Conservation (phyloP, 2,888 invertebrate genomes). For the Tetragnatha montana region DNA sequence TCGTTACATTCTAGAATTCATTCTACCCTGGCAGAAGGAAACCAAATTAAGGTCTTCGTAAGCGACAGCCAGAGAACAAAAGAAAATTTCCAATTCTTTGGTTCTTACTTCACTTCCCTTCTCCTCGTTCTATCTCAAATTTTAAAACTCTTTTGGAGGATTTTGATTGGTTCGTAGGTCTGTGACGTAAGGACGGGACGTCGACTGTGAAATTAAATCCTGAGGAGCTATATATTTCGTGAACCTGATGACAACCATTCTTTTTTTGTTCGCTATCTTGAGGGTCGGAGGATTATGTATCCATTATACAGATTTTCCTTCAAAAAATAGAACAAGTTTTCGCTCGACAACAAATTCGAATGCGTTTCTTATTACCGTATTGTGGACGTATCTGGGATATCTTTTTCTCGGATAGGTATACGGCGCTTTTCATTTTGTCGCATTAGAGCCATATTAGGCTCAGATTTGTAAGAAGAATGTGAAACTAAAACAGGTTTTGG, state of each 20-base stretch:
- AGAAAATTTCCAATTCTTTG: constrained; percentile 36
- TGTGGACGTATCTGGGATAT: neutral
- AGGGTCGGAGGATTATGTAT: constrained; percentile 25
- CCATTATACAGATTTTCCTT: constrained; percentile 32
- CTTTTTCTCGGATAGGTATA: neutral
- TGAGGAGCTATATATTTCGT: constrained; percentile 18
- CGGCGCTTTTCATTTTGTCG: neutral
- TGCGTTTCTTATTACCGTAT: neutral
- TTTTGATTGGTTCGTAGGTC: constrained; percentile 28
- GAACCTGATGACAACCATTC: constrained; percentile 24
- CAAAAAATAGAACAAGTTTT: neutral
- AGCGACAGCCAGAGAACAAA: neutral
- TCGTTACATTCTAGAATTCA: constrained; percentile 22
- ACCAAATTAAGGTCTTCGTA: constrained; percentile 20
- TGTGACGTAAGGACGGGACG: constrained; percentile 17
- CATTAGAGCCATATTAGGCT: no score
- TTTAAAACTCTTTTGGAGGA: constrained; percentile 23
- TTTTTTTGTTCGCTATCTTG: neutral
- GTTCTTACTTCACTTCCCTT: constrained; percentile 7
- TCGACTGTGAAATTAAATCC: constrained; percentile 37
- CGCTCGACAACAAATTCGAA: neutral
- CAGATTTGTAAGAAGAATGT: no score
- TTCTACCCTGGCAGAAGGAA: constrained; percentile 5
- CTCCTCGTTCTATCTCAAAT: constrained; percentile 12
- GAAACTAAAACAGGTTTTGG: no score